A percentile compares a stretch with the other conserved stretches of the same genome.
Evolutionary conservation across 1,140 invertebrate species (phyloP).

Genomic region (Cotesia glomerata): DNA sequence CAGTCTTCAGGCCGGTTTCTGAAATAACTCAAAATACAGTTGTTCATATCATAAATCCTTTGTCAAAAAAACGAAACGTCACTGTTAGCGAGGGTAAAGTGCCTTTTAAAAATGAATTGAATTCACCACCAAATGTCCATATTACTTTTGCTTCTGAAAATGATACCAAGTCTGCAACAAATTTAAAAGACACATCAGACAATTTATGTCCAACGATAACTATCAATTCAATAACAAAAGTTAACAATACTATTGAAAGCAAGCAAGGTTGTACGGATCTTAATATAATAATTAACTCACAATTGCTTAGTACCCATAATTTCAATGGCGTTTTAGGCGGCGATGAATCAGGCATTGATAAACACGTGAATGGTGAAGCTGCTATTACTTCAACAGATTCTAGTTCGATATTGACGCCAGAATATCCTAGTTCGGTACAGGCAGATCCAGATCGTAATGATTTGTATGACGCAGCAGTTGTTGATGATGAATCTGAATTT

Average conservation of each 20-base stretch:
- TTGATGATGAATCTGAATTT: constrained; percentile 3
- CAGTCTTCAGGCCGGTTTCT: constrained; percentile 34
- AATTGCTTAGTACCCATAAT: constrained; percentile 52
- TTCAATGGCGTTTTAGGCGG: constrained; percentile 24
- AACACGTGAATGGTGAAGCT: constrained; percentile 27
- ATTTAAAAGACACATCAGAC: constrained; percentile 8
- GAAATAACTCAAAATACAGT: constrained; percentile 54
- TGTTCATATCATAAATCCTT: constrained; percentile 52
- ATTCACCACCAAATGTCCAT: constrained; percentile 51
- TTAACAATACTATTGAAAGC: constrained; percentile 58
- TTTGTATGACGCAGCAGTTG: not conserved
- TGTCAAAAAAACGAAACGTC: constrained; percentile 40
- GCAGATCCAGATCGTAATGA: constrained; percentile 25
- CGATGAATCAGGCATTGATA: constrained; percentile 25
- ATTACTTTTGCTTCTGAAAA: constrained; percentile 52
- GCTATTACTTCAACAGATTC: not conserved
- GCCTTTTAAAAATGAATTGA: not conserved
- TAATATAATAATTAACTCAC: constrained; percentile 62
- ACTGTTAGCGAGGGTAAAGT: constrained; percentile 39
- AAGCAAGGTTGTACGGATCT: constrained; percentile 60
- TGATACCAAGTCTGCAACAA: constrained; percentile 20
- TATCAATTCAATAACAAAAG: constrained; percentile 56
- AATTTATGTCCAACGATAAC: constrained; percentile 55
- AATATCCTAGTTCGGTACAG: not conserved
- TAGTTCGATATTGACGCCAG: not conserved